Conservation (phyloP, 2,888 invertebrate species). For the Heliconius ethilla region DNA sequence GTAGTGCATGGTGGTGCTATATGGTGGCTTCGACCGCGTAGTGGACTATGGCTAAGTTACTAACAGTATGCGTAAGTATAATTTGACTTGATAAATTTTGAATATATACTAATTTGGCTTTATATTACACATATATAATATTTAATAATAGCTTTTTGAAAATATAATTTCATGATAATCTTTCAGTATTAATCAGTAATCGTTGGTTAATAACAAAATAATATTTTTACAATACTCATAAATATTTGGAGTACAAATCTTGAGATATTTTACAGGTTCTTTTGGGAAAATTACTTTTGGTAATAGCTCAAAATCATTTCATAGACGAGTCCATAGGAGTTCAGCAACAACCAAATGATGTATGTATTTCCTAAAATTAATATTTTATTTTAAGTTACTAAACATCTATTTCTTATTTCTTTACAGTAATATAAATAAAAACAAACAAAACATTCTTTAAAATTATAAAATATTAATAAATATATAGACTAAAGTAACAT, state of each 20-base stretch:
- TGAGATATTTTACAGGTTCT: conserved; percentile 57
- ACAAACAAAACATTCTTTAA: not conserved
- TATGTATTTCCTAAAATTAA: conserved; percentile 52
- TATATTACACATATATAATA: not conserved
- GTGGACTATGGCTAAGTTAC: conserved; percentile 61
- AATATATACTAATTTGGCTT: not conserved
- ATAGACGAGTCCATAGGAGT: conserved; percentile 49
- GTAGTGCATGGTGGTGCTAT: conserved; percentile 47
- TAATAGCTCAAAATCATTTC: conserved; percentile 65
- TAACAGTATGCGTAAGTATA: conserved; percentile 64
- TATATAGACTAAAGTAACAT: not conserved
- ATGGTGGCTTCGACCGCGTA: conserved; percentile 44
- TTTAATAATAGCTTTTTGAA: not conserved
- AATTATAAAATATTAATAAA: not conserved
- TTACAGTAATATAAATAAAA: not conserved
- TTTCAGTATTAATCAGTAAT: not conserved
- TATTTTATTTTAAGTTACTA: not conserved
- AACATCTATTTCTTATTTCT: not conserved
- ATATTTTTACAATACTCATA: not conserved
- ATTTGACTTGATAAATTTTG: not conserved
- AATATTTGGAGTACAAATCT: not conserved
- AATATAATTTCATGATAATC: not conserved
- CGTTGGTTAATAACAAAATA: too few species aligned
- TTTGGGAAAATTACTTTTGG: conserved; percentile 64
- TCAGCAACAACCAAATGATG: conserved; percentile 52